Evolutionary conservation across 2,797 vertebrate genomes (phyloP).

Genomic region (Poeciliopsis paucimaculata): DNA sequence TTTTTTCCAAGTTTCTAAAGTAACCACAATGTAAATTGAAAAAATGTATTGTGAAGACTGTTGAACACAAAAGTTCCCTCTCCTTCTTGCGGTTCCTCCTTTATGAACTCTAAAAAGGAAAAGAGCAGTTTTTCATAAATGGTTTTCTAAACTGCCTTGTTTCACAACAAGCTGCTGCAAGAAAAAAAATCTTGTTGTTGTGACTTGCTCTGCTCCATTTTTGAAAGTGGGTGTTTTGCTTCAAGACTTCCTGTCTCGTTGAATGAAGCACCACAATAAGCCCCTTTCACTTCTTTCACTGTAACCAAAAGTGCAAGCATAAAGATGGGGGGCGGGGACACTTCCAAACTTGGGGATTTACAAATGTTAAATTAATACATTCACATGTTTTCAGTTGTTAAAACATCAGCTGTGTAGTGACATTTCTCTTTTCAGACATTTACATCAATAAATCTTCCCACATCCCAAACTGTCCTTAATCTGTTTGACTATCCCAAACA

Average conservation of each 20-base stretch:
- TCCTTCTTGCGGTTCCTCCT: not conserved
- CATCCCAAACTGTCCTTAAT: no score
- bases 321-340: no score
- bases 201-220: not conserved
- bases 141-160: not conserved
- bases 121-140: not conserved
- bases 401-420: not conserved
- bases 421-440: not conserved
- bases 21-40: not conserved
- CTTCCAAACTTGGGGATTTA: not conserved
- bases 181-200: not conserved
- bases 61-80: not conserved
- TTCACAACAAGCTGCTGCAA: not conserved
- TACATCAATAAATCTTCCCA: not conserved
- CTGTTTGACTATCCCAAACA: no score
- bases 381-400: not conserved
- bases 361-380: not conserved
- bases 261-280: not conserved
- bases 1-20: not conserved
- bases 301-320: not conserved
- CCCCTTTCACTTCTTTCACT: not conserved
- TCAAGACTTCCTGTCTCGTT: not conserved
- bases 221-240: not conserved
- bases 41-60: not conserved
- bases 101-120: not conserved